Evolutionary conservation across 2,797 vertebrate species (phyloP).

Genomic region (Lindbergichthys nudifrons): DNA sequence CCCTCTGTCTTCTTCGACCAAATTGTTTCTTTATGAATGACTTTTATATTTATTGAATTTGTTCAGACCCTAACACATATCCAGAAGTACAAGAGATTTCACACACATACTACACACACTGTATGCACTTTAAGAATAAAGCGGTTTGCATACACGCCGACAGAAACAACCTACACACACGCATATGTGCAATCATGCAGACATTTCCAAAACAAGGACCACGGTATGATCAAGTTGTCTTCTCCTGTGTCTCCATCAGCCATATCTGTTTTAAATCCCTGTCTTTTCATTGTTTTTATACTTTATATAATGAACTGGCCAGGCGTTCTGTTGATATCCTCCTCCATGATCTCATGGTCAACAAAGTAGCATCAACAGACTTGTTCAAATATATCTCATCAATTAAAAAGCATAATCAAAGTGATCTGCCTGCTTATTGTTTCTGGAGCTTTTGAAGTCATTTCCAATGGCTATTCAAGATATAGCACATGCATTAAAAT

Average conservation of each 20-base stretch:
- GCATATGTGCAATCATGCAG: not conserved
- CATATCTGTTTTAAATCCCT: conserved; percentile 42
- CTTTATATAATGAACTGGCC: conserved; percentile 63
- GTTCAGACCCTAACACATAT: conserved; percentile 45
- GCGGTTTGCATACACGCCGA: conserved; percentile 11
- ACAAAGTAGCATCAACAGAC: conserved; percentile 53
- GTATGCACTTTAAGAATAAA: conserved; percentile 27
- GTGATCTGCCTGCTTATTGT: not conserved
- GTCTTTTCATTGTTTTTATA: conserved; percentile 70
- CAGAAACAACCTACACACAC: not conserved
- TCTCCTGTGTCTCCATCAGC: conserved; percentile 11
- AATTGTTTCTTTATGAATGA: conserved; percentile 65
- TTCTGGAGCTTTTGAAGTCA: not conserved
- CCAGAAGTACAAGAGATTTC: not conserved
- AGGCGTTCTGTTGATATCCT: conserved; percentile 46
- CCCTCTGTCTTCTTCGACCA: conserved; percentile 67
- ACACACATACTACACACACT: conserved; percentile 11
- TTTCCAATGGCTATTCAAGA: not conserved
- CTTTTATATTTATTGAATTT: conserved; percentile 87
- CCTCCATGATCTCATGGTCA: conserved; percentile 46
- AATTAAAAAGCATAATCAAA: conserved; percentile 77
- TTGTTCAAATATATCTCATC: conserved; percentile 70
- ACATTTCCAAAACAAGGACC: conserved; percentile 29
- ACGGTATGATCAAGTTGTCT: conserved; percentile 15
- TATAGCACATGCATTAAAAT: too few relatives aligned